These are phyloP conservation scores for Myiopsitta monachus DNA, from an alignment of 2,113 vertebrate genomes.

Conservation along the genomic window DNA sequence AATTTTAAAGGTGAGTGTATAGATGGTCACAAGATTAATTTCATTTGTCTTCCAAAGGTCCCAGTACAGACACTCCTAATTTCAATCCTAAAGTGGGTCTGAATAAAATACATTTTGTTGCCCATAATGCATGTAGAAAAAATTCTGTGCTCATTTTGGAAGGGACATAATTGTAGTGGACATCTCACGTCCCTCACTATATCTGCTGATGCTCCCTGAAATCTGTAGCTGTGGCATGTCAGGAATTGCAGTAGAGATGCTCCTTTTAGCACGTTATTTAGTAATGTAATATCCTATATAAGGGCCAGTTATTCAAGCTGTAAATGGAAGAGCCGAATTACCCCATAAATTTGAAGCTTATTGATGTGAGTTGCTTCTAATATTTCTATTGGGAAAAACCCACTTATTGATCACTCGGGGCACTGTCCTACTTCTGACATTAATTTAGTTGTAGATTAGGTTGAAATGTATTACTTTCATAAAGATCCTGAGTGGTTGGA, in stretches of 20 bases:
- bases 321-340: constrained; percentile 48
- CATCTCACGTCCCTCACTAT: background rate
- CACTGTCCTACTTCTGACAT: constrained; percentile 55
- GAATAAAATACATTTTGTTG: background rate
- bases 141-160: background rate
- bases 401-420: constrained; percentile 52
- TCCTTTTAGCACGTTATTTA: constrained; percentile 53
- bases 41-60: background rate
- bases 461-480: constrained; percentile 61
- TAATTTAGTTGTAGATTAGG: constrained; percentile 61
- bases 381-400: constrained; percentile 50
- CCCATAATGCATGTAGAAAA: background rate
- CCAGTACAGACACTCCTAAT: background rate
- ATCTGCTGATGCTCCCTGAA: background rate
- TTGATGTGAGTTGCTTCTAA: constrained; percentile 59
- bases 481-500: constrained; percentile 59
- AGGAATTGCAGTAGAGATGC: background rate
- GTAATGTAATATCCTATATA: constrained; percentile 53
- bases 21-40: background rate
- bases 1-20: background rate
- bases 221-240: background rate
- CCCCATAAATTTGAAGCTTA: constrained; percentile 59
- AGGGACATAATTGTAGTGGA: background rate
- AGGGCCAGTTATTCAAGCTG: constrained; percentile 55
- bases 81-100: background rate